Evolutionary conservation across 1,140 invertebrate species (phyloP), one percentile per base, ranked within the genome.

Genomic region (Chrysopa pallens): DNA sequence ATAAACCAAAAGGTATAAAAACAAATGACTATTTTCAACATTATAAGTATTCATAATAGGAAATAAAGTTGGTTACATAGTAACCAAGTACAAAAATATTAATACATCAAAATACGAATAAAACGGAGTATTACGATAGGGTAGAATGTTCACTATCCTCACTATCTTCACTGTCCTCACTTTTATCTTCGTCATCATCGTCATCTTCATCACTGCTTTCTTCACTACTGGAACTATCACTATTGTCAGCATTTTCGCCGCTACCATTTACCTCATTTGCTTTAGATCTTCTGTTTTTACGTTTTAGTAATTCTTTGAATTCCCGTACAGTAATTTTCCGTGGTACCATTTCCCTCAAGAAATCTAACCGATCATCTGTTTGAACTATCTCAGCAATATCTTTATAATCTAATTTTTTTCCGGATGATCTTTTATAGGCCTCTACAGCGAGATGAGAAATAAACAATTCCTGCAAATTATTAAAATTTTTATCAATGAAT

Each of bases 331-430:
- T 76, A 11, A 80, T 79, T 52, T 80, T 82, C 42, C 69, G 65
- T 0, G 78, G 78, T 67, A 80, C 73, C 43, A 80, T 79, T 55
- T 80, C 76, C 33, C 71, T 59, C 4, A 80, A 52, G 52, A 80
- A 80, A 47, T 78, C 74, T 42, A 79, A 61, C 2, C 65, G 73
- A 28, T 76, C 70, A 49, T 74, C 71, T 3, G 68, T 66, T 53
- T 80, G 71, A 0, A 79, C 76, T 0, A 80, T 65, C 47, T 79
- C 72, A 4, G 77, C 74, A 9, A 82, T 61, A 52, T 78, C 68
- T 56, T 78, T 78, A 46, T 82, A 82, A 43, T 79, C 74, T 17
- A 81, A 50, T 35, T 51, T 53, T 12, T 12, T 33, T 6, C 38
- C 50, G 51, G 12, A 52, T 54, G 38, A 60, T 58, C 39, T 60